Base-by-base conservation (phyloP, 35 echinoderm and acorn worm species). In the Apostichopus parvimensis region DNA sequence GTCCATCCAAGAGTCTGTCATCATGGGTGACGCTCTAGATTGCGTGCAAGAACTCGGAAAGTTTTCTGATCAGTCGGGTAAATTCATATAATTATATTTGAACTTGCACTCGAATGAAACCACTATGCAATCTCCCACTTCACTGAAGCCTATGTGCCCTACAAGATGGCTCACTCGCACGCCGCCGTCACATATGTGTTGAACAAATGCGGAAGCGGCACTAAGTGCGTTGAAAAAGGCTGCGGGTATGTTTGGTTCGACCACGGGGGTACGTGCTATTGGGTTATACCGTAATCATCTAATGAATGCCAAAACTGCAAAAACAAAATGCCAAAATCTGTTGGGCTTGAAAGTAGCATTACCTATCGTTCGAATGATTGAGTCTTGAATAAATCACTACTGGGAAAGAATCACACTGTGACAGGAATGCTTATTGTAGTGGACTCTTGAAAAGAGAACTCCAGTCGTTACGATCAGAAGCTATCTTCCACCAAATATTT, bases 71-170 rank as follows among this genome's bases (percentile, higher is more conserved):
- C 28, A 34, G 28, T 34, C 28, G 28, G 28, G 28, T 34, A 34
- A 34, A 34, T 34, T 34, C 28, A 34, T 1, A 34, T 0, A 34
- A 34, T 0, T 34, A 34, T 34, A 34, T 34, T 34, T 34, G 0
- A 90, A 90, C 87, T 73, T 90, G 64, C 87, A 25, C 53, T 71
- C 65, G 45, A 68, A 77, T 10, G 87, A 90, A 9, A 54, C 87
- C 6, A 60, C 9, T 20, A 28, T 72, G 18, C 17, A 64, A 8
- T 88, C 64, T 54, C 87, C 71, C 10, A 90, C 87, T 18, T 90
- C 87, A 90, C 87, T 90, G 64, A 90, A 90, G 18, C 87, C 87
- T 9, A 90, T 90, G 14, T 25, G 24, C 24, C 24, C 24, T 25
- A 25, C 24, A 25, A 25, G 24, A 25, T 90, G 87, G 87, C 87